A percentile compares a stretch with the other conserved stretches of the same genome.
Evolutionary conservation across 1,140 invertebrate species (phyloP).

Genomic region (Latrodectus geometricus): DNA sequence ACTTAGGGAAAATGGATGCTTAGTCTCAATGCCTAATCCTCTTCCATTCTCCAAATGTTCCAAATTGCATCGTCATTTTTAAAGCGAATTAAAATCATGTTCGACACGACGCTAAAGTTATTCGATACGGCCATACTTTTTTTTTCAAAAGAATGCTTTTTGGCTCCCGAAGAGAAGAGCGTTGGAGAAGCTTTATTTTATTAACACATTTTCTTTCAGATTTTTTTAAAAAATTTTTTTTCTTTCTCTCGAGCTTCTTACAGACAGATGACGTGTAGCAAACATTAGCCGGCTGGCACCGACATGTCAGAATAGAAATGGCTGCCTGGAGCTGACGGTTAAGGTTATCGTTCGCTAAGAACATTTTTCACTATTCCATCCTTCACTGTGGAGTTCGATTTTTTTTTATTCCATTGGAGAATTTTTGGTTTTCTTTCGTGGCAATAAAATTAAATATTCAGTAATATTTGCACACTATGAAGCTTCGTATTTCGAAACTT

Average conservation of each 20-base stretch:
- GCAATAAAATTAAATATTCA: neutral
- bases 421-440: neutral
- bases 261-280: slow-evolving; percentile 31
- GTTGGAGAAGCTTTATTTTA: neutral
- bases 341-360: slow-evolving; percentile 44
- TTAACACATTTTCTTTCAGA: neutral
- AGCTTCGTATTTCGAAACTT: neutral
- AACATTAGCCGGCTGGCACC: slow-evolving; percentile 49
- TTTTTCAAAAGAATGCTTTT: neutral
- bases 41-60: slow-evolving; percentile 30
- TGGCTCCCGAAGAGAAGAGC: neutral
- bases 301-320: slow-evolving; percentile 36
- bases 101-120: slow-evolving; percentile 32
- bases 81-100: slow-evolving; percentile 55
- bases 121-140: slow-evolving; percentile 1
- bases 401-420: neutral
- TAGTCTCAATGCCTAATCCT: neutral
- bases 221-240: neutral
- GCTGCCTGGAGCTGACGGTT: slow-evolving; percentile 19
- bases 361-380: neutral
- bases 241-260: slow-evolving; percentile 13
- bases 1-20: slow-evolving; percentile 43
- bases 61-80: slow-evolving; percentile 12
- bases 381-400: neutral
- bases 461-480: neutral